phyloP scores from a whole-genome alignment of 2,113 vertebrate genomes.

The Myanophis thanlyinensis region DNA sequence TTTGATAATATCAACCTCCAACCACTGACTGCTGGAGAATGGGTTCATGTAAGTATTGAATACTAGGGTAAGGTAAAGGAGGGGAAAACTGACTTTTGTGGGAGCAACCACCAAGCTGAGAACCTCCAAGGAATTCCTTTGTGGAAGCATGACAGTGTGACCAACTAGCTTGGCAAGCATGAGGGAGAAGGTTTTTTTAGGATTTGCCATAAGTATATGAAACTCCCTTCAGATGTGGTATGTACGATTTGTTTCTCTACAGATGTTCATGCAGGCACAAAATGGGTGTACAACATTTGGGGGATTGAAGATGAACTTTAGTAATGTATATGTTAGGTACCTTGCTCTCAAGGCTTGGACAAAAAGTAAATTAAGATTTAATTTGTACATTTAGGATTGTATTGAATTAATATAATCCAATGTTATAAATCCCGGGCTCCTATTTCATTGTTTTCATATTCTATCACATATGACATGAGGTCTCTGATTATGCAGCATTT shows the following conservation, averaged over 20 bases:
- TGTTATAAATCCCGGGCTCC: neutral
- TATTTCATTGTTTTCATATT: neutral
- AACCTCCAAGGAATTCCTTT: neutral
- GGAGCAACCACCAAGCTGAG: neutral
- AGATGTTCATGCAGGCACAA: neutral
- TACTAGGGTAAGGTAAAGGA: neutral
- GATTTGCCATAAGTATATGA: neutral
- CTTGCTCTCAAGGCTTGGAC: neutral
- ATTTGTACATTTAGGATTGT: neutral
- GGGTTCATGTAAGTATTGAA: neutral
- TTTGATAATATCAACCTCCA: neutral
- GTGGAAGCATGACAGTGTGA: neutral
- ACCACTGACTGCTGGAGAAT: neutral
- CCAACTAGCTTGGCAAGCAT: neutral
- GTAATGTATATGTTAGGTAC: neutral
- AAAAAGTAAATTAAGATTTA: neutral
- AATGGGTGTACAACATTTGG: neutral
- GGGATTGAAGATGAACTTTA: neutral
- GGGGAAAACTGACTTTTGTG: neutral
- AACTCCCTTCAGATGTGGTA: neutral
- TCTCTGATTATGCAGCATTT: neutral
- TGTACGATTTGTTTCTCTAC: neutral
- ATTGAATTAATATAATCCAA: neutral
- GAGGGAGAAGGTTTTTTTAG: neutral
- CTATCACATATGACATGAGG: neutral